Conservation (phyloP, 2,113 vertebrate species). For the Xenopus laevis region DNA sequence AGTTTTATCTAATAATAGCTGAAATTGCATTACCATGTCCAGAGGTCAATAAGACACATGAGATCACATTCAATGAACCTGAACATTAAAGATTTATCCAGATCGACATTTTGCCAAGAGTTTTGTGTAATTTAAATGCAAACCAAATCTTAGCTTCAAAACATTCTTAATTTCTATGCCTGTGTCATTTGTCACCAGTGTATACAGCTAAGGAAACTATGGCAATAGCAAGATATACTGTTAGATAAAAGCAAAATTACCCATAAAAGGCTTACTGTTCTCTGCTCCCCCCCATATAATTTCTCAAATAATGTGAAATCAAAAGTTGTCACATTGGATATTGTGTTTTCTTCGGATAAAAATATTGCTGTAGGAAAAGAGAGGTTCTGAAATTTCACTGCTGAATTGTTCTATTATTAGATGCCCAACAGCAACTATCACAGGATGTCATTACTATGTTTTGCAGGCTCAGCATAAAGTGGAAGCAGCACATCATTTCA, state of each 20-base stretch:
- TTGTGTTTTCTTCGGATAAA: conserved; percentile 29
- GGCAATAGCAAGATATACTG: neutral
- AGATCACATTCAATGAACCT: too few relatives aligned
- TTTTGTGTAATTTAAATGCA: too few relatives aligned
- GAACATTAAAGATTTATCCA: too few relatives aligned
- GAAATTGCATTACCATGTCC: too few relatives aligned
- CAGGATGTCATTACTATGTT: conserved; percentile 16
- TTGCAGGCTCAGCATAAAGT: conserved; percentile 43
- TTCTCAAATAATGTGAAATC: conserved; percentile 27
- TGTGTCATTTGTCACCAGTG: too few relatives aligned
- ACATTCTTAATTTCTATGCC: too few relatives aligned
- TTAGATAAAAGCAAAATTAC: neutral
- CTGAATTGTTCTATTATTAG: conserved; percentile 13
- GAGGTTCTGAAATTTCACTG: conserved; percentile 20
- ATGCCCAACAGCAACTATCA: conserved; percentile 15
- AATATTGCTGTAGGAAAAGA: conserved; percentile 35
- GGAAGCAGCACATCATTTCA: conserved; percentile 40
- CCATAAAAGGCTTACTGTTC: neutral
- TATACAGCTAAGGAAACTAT: neutral
- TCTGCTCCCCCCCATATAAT: neutral
- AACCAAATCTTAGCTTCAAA: too few relatives aligned
- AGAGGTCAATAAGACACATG: too few relatives aligned
- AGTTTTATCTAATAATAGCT: too few relatives aligned
- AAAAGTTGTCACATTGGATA: conserved; percentile 19
- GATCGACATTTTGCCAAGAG: too few relatives aligned